A percentile compares a stretch with the other conserved stretches of the same genome.
Conservation (phyloP, 2,113 vertebrate genomes). For the Macrotis lagotis region DNA sequence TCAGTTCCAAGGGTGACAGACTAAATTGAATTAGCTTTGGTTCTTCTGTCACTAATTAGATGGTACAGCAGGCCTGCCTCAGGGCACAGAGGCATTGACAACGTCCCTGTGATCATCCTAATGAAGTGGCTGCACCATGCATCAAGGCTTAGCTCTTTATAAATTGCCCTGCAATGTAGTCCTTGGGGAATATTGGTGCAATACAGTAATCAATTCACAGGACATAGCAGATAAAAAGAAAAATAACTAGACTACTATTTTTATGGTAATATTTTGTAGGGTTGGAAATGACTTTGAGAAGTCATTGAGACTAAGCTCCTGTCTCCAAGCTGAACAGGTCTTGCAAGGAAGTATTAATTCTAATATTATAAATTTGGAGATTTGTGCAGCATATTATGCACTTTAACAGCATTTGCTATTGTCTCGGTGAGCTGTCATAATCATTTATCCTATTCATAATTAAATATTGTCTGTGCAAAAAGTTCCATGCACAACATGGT, state of each 20-base stretch:
- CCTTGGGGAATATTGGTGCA: conserved; percentile 11
- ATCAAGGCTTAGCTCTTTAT: conserved; percentile 53
- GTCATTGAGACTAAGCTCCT: not conserved
- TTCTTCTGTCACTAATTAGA: conserved; percentile 70
- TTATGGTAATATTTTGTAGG: not conserved
- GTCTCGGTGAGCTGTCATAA: conserved; percentile 50
- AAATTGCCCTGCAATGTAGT: conserved; percentile 55
- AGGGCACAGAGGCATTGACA: conserved; percentile 50
- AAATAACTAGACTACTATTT: not conserved
- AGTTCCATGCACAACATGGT: conserved; percentile 3
- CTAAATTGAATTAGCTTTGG: conserved; percentile 69
- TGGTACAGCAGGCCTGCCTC: conserved; percentile 47
- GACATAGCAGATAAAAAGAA: conserved; percentile 23
- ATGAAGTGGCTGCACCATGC: conserved; percentile 66
- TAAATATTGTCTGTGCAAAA: conserved; percentile 21
- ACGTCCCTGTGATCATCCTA: conserved; percentile 65
- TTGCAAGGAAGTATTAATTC: conserved; percentile 6
- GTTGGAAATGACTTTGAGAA: conserved; percentile 44
- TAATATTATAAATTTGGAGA: conserved; percentile 37
- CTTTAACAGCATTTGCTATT: not conserved
- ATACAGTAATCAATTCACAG: conserved; percentile 27
- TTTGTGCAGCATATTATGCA: conserved; percentile 24
- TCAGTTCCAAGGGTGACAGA: conserved; percentile 39
- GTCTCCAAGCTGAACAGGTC: not conserved
- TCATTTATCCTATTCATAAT: conserved; percentile 46